These are phyloP conservation scores for Mylabris sibirica DNA, from an alignment of 2,888 invertebrate genomes.

Conservation along the genomic window DNA sequence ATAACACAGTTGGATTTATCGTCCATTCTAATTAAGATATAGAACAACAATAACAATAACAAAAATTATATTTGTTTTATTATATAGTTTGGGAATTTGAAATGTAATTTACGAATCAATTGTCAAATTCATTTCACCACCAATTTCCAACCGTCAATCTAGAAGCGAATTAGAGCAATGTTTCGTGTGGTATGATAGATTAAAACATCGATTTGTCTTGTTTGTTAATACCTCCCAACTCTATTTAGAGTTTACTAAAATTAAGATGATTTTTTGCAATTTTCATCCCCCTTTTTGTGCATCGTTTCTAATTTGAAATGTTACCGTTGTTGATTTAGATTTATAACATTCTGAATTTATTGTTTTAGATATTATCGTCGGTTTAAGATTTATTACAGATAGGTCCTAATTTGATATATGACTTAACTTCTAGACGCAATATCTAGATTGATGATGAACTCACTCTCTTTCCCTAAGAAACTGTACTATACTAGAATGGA, in stretches of 20 bases:
- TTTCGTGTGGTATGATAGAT: conserved; percentile 23
- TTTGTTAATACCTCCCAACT: too few species aligned
- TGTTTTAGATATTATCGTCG: conserved; percentile 36
- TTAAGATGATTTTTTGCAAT: conserved; percentile 31
- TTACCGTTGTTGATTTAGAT: conserved; percentile 23
- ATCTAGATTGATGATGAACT: conserved; percentile 34
- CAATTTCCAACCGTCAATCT: conserved; percentile 25
- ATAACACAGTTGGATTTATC: not conserved
- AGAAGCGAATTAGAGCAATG: conserved; percentile 21
- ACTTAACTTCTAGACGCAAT: conserved; percentile 36
- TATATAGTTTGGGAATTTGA: too few species aligned
- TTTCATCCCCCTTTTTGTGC: conserved; percentile 19
- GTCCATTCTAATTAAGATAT: not conserved
- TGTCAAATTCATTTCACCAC: conserved; percentile 28
- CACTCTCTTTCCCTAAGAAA: not conserved
- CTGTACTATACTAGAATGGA: conserved; percentile 18
- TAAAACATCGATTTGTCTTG: conserved; percentile 43
- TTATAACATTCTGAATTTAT: conserved; percentile 35
- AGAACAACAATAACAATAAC: not conserved
- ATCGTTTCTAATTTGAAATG: conserved; percentile 27
- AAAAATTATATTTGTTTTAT: not conserved
- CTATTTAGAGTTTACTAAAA: too few species aligned
- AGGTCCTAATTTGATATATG: conserved; percentile 38
- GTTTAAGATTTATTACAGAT: conserved; percentile 37
- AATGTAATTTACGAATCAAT: conserved; percentile 13